Percentiles rank a stretch among this genome's conserved stretches.
These are phyloP conservation scores for Acanthococcus lagerstroemiae DNA, from an alignment of 2,888 invertebrate genomes.

Conservation along the genomic window DNA sequence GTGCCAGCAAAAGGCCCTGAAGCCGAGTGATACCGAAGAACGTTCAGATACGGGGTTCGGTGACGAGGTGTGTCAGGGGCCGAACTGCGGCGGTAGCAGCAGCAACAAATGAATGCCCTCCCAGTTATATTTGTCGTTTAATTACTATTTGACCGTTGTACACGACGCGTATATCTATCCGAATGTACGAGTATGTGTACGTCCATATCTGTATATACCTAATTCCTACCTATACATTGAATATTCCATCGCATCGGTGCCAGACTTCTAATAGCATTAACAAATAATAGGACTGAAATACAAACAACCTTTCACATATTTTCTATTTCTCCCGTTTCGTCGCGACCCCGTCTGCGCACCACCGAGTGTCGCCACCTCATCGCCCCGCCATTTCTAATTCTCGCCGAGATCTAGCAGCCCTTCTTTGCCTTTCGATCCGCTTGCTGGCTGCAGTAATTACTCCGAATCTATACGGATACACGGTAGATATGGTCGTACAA, in stretches of 20 bases:
- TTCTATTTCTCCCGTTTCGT: constrained; percentile 11
- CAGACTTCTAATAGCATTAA: constrained; percentile 28
- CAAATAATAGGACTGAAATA: constrained; percentile 18
- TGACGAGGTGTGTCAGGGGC: constrained; percentile 1
- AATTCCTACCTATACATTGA: constrained; percentile 2
- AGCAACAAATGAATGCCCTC: neutral
- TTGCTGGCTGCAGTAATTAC: too few species aligned
- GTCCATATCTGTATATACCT: too few species aligned
- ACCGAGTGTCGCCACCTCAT: too few species aligned
- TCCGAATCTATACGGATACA: too few species aligned
- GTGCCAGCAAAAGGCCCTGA: too few species aligned
- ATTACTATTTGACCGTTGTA: neutral
- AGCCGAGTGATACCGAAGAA: too few species aligned
- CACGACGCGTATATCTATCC: too few species aligned
- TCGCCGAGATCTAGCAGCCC: too few species aligned
- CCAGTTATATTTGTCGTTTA: neutral
- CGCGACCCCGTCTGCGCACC: neutral
- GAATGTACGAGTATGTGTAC: neutral
- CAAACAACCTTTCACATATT: constrained; percentile 28
- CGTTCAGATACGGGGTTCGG: too few species aligned
- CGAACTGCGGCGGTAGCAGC: neutral
- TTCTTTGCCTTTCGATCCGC: too few species aligned
- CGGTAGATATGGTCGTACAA: too few species aligned
- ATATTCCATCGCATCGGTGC: constrained; percentile 11
- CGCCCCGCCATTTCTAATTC: too few species aligned